Base-by-base conservation (phyloP, 1,140 invertebrate species). In the Paralvinella palmiformis region DNA sequence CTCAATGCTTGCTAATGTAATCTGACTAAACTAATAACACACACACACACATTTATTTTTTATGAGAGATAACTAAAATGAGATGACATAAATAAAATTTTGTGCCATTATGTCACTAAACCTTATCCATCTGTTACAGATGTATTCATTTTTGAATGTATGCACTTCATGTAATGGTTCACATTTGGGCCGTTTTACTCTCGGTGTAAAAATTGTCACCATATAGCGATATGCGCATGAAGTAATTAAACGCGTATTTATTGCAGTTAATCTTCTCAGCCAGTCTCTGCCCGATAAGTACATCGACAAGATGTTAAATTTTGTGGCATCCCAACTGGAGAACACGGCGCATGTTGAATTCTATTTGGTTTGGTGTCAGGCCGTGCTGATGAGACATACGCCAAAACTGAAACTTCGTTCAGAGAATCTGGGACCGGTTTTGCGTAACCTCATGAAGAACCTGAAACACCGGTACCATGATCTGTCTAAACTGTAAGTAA, bases 271-370 rank as follows among this genome's bases (percentile, higher is more conserved):
- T 71, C 78, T 94, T 52, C 87, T 89, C 35, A 83, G 87, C n/a
- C 73, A 82, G 0, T 84, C 78, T 64, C 74, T 96, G 4, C 84
- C 90, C 13, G 82, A 87, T 41, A 79, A 88, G n/a, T 96, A 92
- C 76, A 79, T 88, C 1, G 86, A 90, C 67, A 85, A 88, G 62
- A 73, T 93, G 27, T 76, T 95, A 6, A 80, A 83, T 53, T 88
- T 88, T 64, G 71, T 94, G 27, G 86, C 88, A 0, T 81, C 81
- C 20, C 83, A 87, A 59, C 75, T 96, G 20, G 91, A 93, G 70
- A 82, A 81, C 15, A 88, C 89, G 1, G 82, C 85, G 2, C 93
- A 96, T 74, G 74, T 96, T 50, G 90, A 96, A 74, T 94, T 94
- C 76, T 92, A 96, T 80, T 75, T 94, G 0, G 76, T 85, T 31